phyloP scores from a whole-genome alignment of 2,113 vertebrate species.

The Eurystomus gularis region DNA sequence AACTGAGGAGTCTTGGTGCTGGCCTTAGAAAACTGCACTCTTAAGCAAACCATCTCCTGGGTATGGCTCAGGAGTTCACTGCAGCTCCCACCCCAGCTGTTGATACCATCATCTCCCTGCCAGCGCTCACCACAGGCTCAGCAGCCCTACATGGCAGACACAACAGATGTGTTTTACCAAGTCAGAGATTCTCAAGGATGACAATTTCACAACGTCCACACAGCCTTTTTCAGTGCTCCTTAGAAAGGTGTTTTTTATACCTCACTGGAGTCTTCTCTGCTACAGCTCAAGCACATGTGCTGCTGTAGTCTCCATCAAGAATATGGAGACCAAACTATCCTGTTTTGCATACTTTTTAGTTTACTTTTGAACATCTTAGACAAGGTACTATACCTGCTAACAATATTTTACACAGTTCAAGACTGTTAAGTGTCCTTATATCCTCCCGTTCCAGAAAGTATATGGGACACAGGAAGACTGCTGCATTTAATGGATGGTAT shows the following conservation, averaged over 20 bases:
- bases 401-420: background rate
- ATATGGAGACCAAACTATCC: background rate
- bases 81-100: background rate
- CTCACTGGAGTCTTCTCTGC: background rate
- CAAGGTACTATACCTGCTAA: background rate
- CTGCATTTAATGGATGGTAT: background rate
- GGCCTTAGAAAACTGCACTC: background rate
- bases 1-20: background rate
- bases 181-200: background rate
- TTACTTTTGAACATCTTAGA: background rate
- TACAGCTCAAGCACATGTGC: background rate
- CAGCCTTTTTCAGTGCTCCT: background rate
- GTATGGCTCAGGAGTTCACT: background rate
- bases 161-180: background rate
- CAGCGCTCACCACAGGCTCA: background rate
- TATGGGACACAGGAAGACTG: background rate
- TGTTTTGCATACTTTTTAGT: accelerated
- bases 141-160: background rate
- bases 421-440: background rate
- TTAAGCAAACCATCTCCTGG: background rate
- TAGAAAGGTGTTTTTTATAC: background rate
- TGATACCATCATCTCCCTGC: background rate
- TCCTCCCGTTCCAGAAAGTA: background rate
- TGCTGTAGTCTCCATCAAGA: background rate
- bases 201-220: background rate